Evolutionary conservation across 1,140 invertebrate genomes (phyloP), one percentile per base, ranked within the genome.

Genomic region (Pteromalus puparum): DNA sequence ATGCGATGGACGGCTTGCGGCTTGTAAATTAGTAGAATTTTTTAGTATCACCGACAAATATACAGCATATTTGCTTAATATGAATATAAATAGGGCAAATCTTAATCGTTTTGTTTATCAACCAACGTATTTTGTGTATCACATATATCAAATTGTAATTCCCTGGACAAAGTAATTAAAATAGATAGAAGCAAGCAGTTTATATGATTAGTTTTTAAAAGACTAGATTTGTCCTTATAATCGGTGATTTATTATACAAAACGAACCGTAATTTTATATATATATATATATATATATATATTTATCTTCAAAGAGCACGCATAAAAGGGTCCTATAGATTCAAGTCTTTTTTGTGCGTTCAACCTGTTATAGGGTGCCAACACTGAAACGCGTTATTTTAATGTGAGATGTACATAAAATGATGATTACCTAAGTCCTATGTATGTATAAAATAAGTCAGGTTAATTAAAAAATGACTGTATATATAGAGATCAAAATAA

Each of bases 371-470:
- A 81, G 81, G 80, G 84, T 85, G 81, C 81, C 84, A 83, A 83
- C 78, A 83, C 65, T 83, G 81, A 83, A 76, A 80, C 80, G 82
- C 67, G 76, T 82, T 83, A 85, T 84, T 74, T 78, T 74, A 82
- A 26, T 82, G 82, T 87, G 80, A 86, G 83, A 82, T 91, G 89
- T 91, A 91, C 86, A 91, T 91, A 91, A 88, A 76, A 87, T 38
- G 73, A 90, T 81, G 80, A 87, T 89, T 87, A 85, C 88, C 87
- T 89, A 88, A 90, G 85, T 89, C 87, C 87, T 89, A 88, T 83
- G 79, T 75, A 84, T 83, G 85, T 86, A 86, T 87, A 84, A 86
- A 83, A 87, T 89, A 89, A 87, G 76, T 86, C 85, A 82, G 73
- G 72, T 83, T 88, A 87, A 88, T 85, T 79, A 87, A 80, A 72